These are phyloP conservation scores for Aphaenogaster floridana DNA, from an alignment of 1,140 invertebrate genomes.

Conservation along the genomic window DNA sequence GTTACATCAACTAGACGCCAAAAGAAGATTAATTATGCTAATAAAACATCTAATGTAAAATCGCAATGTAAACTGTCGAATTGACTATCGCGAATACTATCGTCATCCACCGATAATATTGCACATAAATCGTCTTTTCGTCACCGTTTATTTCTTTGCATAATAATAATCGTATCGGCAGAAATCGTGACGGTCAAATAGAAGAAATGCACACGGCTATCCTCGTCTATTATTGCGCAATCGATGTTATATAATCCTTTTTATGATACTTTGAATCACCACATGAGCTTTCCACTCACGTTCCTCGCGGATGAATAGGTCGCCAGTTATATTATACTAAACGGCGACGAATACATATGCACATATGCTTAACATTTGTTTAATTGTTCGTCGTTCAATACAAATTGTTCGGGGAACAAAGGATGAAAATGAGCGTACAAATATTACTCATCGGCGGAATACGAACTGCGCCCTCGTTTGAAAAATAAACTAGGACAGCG, in stretches of 20 bases:
- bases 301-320: conserved; percentile 28
- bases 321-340: conserved; percentile 2
- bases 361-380: background rate
- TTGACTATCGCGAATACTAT: background rate
- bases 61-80: background rate
- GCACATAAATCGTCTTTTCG: background rate
- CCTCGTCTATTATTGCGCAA: conserved; percentile 22
- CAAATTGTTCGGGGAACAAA: background rate
- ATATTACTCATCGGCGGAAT: background rate
- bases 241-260: conserved; percentile 50
- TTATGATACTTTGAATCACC: conserved; percentile 50
- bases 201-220: conserved; percentile 3
- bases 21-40: background rate
- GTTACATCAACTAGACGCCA: background rate
- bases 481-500: background rate
- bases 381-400: conserved; percentile 28
- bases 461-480: conserved; percentile 11
- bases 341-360: background rate
- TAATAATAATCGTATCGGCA: conserved; percentile 7
- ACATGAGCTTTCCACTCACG: conserved; percentile 46
- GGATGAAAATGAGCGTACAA: background rate
- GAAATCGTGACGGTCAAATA: conserved; percentile 19
- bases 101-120: background rate
- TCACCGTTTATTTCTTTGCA: background rate
- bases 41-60: background rate